phyloP scores from a whole-genome alignment of 2,113 vertebrate species.

The Struthio camelus region DNA sequence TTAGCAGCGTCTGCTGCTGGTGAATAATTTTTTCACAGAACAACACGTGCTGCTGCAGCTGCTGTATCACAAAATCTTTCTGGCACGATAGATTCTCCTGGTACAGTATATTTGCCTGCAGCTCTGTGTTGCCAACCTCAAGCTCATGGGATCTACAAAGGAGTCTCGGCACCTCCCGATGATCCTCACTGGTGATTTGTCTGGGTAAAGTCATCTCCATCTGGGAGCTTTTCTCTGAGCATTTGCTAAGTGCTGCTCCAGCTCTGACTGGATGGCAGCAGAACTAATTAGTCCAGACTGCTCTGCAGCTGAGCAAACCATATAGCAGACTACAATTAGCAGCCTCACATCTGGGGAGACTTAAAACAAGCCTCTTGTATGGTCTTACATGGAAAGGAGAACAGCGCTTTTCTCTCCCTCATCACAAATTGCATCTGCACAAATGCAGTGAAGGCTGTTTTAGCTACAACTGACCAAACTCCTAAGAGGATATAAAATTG shows the following conservation, averaged over 20 bases:
- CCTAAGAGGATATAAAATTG: background rate
- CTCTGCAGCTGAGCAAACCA: background rate
- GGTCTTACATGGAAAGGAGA: background rate
- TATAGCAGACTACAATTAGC: background rate
- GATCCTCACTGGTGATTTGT: slow-evolving; percentile 54
- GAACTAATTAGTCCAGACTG: background rate
- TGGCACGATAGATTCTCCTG: slow-evolving; percentile 60
- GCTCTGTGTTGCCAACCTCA: slow-evolving; percentile 69
- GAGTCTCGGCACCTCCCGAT: slow-evolving; percentile 73
- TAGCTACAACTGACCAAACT: background rate
- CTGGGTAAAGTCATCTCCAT: slow-evolving; percentile 68
- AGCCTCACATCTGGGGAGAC: background rate
- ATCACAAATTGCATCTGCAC: background rate
- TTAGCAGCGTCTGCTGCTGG: slow-evolving; percentile 64
- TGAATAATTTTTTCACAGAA: slow-evolving; percentile 67
- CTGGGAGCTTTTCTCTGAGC: slow-evolving; percentile 67
- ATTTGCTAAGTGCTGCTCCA: slow-evolving; percentile 66
- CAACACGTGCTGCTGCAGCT: slow-evolving; percentile 57
- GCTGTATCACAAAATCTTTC: slow-evolving; percentile 72
- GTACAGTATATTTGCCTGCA: slow-evolving; percentile 48
- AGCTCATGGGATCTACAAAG: slow-evolving; percentile 72
- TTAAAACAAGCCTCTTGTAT: background rate
- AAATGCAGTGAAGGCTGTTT: background rate
- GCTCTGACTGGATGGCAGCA: slow-evolving; percentile 52
- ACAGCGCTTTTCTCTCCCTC: background rate